These are phyloP conservation scores for Coremacera marginata DNA, from an alignment of 2,888 invertebrate genomes.

Conservation along the genomic window DNA sequence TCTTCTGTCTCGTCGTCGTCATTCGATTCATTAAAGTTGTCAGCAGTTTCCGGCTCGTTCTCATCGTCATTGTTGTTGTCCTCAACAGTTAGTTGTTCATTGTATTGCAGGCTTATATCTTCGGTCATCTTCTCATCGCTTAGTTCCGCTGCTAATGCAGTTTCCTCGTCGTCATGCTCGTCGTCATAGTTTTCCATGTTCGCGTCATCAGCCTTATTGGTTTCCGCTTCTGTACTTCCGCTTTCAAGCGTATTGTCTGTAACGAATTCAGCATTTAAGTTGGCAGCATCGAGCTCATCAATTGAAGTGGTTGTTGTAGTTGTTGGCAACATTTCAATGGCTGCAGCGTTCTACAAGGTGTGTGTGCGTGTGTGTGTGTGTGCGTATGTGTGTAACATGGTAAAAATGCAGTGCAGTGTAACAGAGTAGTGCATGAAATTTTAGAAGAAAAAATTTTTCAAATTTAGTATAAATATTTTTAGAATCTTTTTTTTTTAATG, in stretches of 20 bases:
- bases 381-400: neutral
- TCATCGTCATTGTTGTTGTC: constrained; percentile 41
- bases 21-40: constrained; percentile 57
- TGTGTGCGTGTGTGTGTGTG: neutral
- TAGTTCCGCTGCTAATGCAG: constrained; percentile 40
- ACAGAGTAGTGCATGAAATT: constrained; percentile 22
- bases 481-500: too few species aligned
- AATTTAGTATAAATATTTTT: neutral
- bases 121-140: constrained; percentile 41
- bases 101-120: neutral
- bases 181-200: constrained; percentile 33
- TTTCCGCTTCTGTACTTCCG: constrained; percentile 58
- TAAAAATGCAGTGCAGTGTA: constrained; percentile 32
- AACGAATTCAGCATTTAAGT: constrained; percentile 49
- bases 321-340: constrained; percentile 49
- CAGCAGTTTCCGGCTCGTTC: constrained; percentile 52
- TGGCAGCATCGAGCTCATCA: constrained; percentile 44
- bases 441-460: constrained; percentile 35
- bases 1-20: constrained; percentile 28
- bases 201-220: constrained; percentile 52
- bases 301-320: constrained; percentile 44
- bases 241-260: constrained; percentile 53
- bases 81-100: constrained; percentile 34
- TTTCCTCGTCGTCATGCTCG: constrained; percentile 48
- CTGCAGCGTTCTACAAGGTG: neutral